Evolutionary conservation across 2,797 vertebrate genomes (phyloP), one percentile per base, ranked within the genome.

Genomic region (Hirundo rustica): DNA sequence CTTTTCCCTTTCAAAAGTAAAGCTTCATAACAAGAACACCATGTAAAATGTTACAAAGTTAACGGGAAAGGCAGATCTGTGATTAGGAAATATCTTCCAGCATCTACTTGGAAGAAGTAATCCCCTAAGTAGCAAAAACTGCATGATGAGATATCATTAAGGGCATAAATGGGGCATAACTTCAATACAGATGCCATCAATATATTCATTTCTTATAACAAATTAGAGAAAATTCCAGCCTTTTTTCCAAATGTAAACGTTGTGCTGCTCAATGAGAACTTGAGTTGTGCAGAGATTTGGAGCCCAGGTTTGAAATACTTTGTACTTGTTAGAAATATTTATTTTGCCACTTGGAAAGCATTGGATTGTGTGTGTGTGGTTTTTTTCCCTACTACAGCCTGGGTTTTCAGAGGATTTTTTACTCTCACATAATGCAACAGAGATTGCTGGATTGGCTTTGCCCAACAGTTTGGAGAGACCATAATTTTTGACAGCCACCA

Each of bases 121-220:
- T 88, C 30, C 85, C 67, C 34, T 54, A 67, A 82, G 64, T 1
- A 61, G 60, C 62, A 81, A 36, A 88, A 85, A 68, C 44, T 48
- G 53, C 50, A 55, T 40, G 17, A 48, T 30, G 38, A 82, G 27
- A 73, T 79, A 78, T 79, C 91, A 92, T 81, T 94, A 92, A 88
- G 14, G 42, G 57, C 70, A 92, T 67, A 93, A 96, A 95, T 91
- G 89, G 62, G 73, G 65, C 87, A 76, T 86, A 81, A 91, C 87
- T 94, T 89, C 79, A 65, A 68, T 30, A 78, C 6, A 48, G 47
- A 85, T 78, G 7, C 54, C 36, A 91, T 71, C 75, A 88, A 72
- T 17, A 70, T 21, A 81, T 26, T 65, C 2, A 58, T 72, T 89
- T 70, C 73, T 73, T 61, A 19, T 44, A 45, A 83, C 58, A 89